Evolutionary conservation across 2,113 vertebrate genomes (phyloP).

Genomic region (Panurus biarmicus): DNA sequence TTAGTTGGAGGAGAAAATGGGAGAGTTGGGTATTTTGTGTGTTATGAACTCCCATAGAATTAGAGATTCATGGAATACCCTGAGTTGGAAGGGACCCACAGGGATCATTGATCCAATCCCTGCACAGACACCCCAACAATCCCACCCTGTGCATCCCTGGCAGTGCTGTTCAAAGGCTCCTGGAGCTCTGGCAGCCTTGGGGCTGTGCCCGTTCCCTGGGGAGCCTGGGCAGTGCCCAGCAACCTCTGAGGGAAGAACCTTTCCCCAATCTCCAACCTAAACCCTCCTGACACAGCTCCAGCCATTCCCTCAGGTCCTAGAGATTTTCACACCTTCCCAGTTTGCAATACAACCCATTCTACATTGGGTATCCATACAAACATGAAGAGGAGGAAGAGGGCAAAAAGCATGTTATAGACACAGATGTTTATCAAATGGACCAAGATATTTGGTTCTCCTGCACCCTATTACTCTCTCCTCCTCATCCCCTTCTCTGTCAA

Average conservation of each 20-base stretch:
- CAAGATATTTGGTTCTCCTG: neutral
- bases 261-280: neutral
- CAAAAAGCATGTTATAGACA: neutral
- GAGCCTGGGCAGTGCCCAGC: neutral
- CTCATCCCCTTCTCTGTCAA: neutral
- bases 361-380: neutral
- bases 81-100: neutral
- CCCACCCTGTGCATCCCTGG: neutral
- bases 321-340: neutral
- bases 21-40: neutral
- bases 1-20: neutral
- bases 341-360: neutral
- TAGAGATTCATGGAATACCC: neutral
- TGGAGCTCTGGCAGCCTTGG: neutral
- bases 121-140: neutral
- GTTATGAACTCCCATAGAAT: neutral
- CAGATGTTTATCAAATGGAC: neutral
- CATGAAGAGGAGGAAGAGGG: neutral
- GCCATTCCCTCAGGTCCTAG: neutral
- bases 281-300: rapidly evolving
- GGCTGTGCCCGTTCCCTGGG: neutral
- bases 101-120: rapidly evolving
- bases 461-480: neutral
- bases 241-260: neutral
- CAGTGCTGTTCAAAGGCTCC: rapidly evolving